phyloP scores from a whole-genome alignment of 1,140 invertebrate species.

The Tetragnatha versicolor region DNA sequence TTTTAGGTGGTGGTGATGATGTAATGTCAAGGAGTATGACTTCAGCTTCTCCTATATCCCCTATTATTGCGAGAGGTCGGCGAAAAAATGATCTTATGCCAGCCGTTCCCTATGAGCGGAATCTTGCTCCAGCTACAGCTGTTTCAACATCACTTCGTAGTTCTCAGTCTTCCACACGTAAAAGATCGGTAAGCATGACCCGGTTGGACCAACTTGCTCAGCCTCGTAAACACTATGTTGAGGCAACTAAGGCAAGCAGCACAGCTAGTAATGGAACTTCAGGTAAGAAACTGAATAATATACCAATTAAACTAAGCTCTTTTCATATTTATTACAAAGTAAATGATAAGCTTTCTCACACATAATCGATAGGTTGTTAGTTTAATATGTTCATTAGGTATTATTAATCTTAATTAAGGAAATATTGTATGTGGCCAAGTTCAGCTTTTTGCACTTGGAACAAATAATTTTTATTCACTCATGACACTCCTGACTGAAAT shows the following conservation, averaged over 20 bases:
- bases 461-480: too few relatives aligned
- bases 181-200: slow-evolving; percentile 86
- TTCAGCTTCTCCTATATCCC: slow-evolving; percentile 71
- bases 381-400: too few relatives aligned
- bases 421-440: too few relatives aligned
- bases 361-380: too few relatives aligned
- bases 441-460: too few relatives aligned
- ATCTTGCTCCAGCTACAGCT: slow-evolving; percentile 66
- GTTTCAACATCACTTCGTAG: slow-evolving; percentile 51
- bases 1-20: slow-evolving; percentile 13
- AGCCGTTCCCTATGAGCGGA: slow-evolving; percentile 75
- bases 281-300: too few relatives aligned
- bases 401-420: too few relatives aligned
- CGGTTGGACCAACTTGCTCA: slow-evolving; percentile 83
- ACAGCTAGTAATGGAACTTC: slow-evolving; percentile 38
- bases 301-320: too few relatives aligned
- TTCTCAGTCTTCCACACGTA: slow-evolving; percentile 59
- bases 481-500: too few relatives aligned
- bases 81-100: slow-evolving; percentile 88
- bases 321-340: background rate
- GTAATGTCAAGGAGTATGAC: slow-evolving; percentile 48
- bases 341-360: background rate
- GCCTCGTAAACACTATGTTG: slow-evolving; percentile 68
- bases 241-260: slow-evolving; percentile 49
- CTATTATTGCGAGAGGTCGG: slow-evolving; percentile 64